These are phyloP conservation scores for Nowickia ferox DNA, from an alignment of 2,888 invertebrate species.

Conservation along the genomic window DNA sequence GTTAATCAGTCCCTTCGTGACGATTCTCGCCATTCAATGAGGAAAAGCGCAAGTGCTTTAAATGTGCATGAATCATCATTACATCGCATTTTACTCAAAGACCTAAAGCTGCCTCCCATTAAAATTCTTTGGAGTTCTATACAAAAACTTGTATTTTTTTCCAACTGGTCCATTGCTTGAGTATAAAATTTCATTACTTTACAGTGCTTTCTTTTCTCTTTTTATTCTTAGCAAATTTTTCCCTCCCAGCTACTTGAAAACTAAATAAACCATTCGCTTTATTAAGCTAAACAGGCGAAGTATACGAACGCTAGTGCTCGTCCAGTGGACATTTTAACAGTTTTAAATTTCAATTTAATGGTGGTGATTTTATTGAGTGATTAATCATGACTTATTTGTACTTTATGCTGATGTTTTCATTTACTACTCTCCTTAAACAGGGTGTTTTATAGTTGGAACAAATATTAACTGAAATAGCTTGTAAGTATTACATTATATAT, in stretches of 20 bases:
- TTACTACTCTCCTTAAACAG: constrained; percentile 15
- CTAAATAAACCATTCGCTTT: constrained; percentile 28
- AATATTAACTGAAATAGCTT: not conserved
- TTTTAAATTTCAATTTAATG: constrained; percentile 65
- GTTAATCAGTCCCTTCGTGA: too few species aligned
- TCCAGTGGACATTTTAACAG: constrained; percentile 41
- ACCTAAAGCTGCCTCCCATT: not conserved
- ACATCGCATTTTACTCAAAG: too few species aligned
- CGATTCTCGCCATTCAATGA: too few species aligned
- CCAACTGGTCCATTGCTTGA: not conserved
- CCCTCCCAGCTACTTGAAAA: constrained; percentile 12
- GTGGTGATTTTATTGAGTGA: constrained; percentile 61
- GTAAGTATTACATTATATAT: too few species aligned
- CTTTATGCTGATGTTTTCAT: constrained; percentile 21
- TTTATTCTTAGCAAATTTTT: constrained; percentile 50
- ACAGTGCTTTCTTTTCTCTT: constrained; percentile 38
- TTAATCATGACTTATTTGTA: constrained; percentile 64
- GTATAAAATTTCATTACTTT: constrained; percentile 60
- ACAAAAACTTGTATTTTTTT: not conserved
- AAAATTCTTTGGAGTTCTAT: not conserved
- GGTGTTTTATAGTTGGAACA: constrained; percentile 3
- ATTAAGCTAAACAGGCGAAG: not conserved
- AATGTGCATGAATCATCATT: too few species aligned
- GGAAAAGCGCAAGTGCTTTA: too few species aligned
- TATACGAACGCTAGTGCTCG: not conserved